Conservation (phyloP, 2,113 vertebrate genomes). For the Macquaria ambigua region DNA sequence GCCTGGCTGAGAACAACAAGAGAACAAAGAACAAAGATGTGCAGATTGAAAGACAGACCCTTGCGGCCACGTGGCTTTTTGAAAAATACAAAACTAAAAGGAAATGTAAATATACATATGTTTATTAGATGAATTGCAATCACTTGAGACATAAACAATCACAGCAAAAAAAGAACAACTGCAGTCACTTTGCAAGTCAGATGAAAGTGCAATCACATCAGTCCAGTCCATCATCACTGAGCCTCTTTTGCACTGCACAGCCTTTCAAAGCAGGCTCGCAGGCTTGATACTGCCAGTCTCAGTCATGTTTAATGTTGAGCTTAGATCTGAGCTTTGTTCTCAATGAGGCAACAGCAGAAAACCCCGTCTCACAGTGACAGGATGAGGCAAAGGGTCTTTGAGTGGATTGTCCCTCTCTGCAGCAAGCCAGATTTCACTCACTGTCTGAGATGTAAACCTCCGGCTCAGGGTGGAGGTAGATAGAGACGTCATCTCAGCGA, state of each 20-base stretch:
- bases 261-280: constrained; percentile 12
- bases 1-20: neutral
- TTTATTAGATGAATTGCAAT: neutral
- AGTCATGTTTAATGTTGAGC: constrained; percentile 22
- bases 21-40: neutral
- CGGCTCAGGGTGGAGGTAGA: neutral
- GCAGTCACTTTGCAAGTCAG: constrained; percentile 16
- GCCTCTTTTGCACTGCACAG: neutral
- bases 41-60: neutral
- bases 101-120: neutral
- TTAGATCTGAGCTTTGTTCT: constrained; percentile 49
- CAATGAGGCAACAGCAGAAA: constrained; percentile 11
- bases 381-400: neutral
- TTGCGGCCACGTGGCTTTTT: neutral
- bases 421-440: neutral
- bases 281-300: neutral
- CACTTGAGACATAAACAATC: constrained; percentile 22
- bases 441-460: neutral
- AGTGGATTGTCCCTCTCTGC: neutral
- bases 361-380: neutral
- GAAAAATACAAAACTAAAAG: neutral
- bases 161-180: constrained; percentile 1
- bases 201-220: neutral
- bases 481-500: neutral
- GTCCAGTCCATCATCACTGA: constrained; percentile 30